These are phyloP conservation scores for Beroe ovata DNA, from an alignment of 37 sponge, comb jelly and placozoan species.

Conservation along the genomic window DNA sequence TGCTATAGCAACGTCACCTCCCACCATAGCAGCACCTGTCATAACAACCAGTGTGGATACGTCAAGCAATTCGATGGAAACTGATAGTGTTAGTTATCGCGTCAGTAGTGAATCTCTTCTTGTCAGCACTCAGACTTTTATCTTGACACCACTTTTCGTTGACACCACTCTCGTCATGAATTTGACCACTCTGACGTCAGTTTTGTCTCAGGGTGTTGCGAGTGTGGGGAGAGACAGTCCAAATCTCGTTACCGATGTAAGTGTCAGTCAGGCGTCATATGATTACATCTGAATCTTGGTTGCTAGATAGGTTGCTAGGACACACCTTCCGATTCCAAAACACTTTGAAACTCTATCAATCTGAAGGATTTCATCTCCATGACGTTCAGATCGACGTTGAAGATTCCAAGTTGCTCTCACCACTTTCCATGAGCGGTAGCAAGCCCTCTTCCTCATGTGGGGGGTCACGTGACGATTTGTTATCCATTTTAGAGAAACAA, in stretches of 20 bases:
- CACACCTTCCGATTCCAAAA: too few relatives aligned
- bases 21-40: background rate
- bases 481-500: background rate
- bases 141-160: too few relatives aligned
- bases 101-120: background rate
- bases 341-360: too few relatives aligned
- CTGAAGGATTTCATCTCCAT: too few relatives aligned
- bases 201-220: background rate
- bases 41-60: background rate
- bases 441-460: background rate
- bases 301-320: too few relatives aligned
- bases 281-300: too few relatives aligned
- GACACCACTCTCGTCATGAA: too few relatives aligned
- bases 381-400: constrained; percentile 29
- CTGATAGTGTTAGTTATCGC: background rate
- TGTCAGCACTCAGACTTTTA: background rate
- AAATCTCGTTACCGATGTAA: too few relatives aligned
- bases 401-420: constrained; percentile 32
- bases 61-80: background rate
- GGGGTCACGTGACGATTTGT: background rate
- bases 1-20: background rate
- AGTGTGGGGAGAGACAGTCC: background rate
- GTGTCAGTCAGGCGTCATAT: too few relatives aligned
- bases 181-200: too few relatives aligned
- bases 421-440: background rate